A percentile compares a stretch with the other conserved stretches of the same genome.
Evolutionary conservation across 2,113 vertebrate species (phyloP).

Genomic region (Phyllostomus hastatus): DNA sequence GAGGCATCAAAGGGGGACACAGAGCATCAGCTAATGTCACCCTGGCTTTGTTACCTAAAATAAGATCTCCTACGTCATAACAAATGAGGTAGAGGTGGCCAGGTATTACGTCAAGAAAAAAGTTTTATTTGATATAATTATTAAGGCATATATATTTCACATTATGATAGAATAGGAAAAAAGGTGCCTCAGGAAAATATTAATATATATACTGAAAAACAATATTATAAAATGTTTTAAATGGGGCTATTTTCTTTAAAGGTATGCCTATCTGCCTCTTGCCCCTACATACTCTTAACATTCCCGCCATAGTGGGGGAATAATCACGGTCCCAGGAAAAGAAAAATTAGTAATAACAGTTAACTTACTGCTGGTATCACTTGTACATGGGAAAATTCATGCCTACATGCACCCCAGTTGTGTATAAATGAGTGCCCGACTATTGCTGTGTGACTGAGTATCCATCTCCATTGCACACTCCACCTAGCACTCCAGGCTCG

Average conservation of each 20-base stretch:
- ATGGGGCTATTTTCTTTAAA: neutral
- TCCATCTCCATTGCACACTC: neutral
- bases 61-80: neutral
- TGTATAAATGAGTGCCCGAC: neutral
- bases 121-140: neutral
- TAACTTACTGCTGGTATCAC: neutral
- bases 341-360: neutral
- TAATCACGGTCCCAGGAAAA: neutral
- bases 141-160: neutral
- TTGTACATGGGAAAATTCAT: neutral
- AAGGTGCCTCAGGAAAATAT: neutral
- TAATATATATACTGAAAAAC: neutral
- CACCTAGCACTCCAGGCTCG: neutral
- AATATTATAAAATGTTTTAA: neutral
- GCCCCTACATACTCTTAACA: neutral
- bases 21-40: conserved; percentile 1
- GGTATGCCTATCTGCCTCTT: neutral
- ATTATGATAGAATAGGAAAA: neutral
- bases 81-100: neutral
- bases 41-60: neutral
- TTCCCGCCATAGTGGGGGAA: neutral
- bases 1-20: conserved; percentile 26
- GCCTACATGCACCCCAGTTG: neutral
- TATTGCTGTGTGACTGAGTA: neutral
- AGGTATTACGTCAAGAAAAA: neutral